Evolutionary conservation across 2,888 invertebrate species (phyloP).

Genomic region (Schrankia costaestrigalis): DNA sequence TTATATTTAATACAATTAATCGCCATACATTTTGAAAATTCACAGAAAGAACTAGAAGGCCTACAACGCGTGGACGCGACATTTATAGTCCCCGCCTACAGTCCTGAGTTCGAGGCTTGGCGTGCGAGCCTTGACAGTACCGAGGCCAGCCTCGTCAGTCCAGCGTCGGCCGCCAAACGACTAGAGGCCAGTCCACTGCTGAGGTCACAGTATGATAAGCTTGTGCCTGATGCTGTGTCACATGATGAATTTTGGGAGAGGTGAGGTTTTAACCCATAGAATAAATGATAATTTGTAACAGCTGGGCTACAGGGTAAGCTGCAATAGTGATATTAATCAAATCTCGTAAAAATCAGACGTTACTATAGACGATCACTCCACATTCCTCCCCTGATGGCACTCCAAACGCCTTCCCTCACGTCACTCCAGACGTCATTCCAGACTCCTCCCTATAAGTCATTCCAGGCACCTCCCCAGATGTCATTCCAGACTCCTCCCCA

Average conservation of each 20-base stretch:
- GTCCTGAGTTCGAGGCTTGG: conserved; percentile 72
- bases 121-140: conserved; percentile 51
- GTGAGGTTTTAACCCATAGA: conserved; percentile 57
- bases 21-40: neutral
- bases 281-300: neutral
- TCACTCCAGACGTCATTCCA: no score
- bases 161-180: conserved; percentile 42
- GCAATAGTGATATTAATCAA: no score
- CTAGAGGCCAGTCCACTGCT: conserved; percentile 70
- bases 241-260: conserved; percentile 91
- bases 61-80: conserved; percentile 87
- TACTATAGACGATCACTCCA: no score
- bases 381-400: no score
- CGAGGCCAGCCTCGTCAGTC: conserved; percentile 40
- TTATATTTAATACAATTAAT: neutral
- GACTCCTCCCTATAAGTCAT: no score
- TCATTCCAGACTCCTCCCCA: no score
- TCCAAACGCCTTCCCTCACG: no score
- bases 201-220: conserved; percentile 81
- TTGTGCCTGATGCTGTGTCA: conserved; percentile 86
- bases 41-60: conserved; percentile 84
- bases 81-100: conserved; percentile 85
- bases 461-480: no score
- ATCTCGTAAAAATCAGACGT: no score
- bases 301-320: no score